Evolutionary conservation across 2,113 vertebrate species (phyloP).

Genomic region (Urocynchramus pylzowi): DNA sequence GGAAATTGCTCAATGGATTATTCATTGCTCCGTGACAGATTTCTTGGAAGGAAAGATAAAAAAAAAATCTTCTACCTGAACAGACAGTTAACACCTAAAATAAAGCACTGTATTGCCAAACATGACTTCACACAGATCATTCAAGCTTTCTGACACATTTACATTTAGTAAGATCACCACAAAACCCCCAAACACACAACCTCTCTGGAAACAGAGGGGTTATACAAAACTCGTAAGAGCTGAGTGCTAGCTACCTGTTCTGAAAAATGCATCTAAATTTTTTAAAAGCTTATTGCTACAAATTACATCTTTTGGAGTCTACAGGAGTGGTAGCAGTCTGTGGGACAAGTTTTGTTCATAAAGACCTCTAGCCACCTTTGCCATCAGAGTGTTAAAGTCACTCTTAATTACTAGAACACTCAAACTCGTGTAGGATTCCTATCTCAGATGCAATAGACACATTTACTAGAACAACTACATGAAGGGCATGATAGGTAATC

Average conservation of each 20-base stretch:
- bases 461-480: neutral
- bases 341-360: neutral
- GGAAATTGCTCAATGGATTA: conserved; percentile 39
- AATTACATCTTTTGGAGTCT: neutral
- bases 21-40: neutral
- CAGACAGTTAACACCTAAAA: neutral
- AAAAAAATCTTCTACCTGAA: neutral
- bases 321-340: neutral
- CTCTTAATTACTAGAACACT: conserved; percentile 5
- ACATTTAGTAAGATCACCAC: neutral
- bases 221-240: neutral
- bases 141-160: neutral
- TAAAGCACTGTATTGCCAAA: neutral
- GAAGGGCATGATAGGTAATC: neutral
- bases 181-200: neutral
- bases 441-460: neutral
- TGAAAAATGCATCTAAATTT: neutral
- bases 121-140: neutral
- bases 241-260: neutral
- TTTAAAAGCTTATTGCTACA: neutral
- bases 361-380: neutral
- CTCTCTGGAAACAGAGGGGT: neutral
- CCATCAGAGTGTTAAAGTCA: neutral
- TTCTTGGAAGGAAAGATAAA: neutral
- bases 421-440: neutral